Percentiles rank a stretch among this genome's conserved stretches.
These are phyloP conservation scores for Coenonympha glycerion DNA, from an alignment of 2,888 invertebrate species.

Conservation along the genomic window DNA sequence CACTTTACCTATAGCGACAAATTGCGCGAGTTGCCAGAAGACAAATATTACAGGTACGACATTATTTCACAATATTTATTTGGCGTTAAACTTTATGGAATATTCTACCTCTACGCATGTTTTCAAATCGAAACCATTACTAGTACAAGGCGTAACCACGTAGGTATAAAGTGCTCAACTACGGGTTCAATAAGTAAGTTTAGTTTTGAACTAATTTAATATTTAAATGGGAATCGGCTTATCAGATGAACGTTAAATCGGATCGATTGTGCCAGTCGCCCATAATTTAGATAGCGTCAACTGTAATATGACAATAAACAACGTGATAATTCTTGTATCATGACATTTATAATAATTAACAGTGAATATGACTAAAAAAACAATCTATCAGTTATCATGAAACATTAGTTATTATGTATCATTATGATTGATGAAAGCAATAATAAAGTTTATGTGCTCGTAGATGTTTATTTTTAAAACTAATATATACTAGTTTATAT, in stretches of 20 bases:
- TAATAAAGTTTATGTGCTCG: background rate
- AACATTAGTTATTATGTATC: background rate
- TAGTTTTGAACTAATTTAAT: conserved; percentile 1
- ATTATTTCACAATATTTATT: too few relatives aligned
- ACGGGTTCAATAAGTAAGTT: too few relatives aligned
- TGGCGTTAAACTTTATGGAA: too few relatives aligned
- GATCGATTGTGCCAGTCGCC: background rate
- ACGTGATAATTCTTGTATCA: conserved; percentile 2
- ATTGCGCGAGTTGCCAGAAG: too few relatives aligned
- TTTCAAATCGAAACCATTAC: too few relatives aligned
- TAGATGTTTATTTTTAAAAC: too few relatives aligned
- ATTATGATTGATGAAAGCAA: background rate
- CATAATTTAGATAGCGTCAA: conserved; percentile 14
- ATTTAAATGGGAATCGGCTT: conserved; percentile 2
- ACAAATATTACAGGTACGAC: too few relatives aligned
- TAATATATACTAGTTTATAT: too few relatives aligned
- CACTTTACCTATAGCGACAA: too few relatives aligned
- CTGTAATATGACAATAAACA: conserved; percentile 6
- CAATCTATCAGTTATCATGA: background rate
- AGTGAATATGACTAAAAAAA: background rate
- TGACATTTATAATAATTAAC: background rate
- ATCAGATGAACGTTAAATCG: background rate
- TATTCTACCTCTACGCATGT: too few relatives aligned
- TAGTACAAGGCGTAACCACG: too few relatives aligned
- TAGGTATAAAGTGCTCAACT: too few relatives aligned